Percentiles rank a stretch among this genome's conserved stretches.
Conservation (phyloP, 2,113 vertebrate genomes). For the Anoplopoma fimbria region DNA sequence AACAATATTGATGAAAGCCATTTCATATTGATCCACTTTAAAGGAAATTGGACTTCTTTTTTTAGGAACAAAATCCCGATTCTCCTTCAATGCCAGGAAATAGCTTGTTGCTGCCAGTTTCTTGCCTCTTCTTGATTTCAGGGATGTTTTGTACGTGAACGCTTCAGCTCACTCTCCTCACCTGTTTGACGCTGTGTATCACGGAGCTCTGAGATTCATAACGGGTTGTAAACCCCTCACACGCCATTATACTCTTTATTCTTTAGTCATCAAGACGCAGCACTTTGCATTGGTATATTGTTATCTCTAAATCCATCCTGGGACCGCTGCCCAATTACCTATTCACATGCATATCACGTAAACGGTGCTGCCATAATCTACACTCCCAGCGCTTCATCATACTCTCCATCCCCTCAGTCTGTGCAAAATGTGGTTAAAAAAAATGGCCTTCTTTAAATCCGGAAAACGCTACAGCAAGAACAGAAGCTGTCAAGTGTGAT, state of each 20-base stretch:
- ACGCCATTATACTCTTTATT: not conserved
- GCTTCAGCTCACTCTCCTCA: not conserved
- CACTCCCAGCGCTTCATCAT: not conserved
- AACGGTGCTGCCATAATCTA: not conserved
- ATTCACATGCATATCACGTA: not conserved
- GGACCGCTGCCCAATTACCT: not conserved
- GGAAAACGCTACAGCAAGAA: not conserved
- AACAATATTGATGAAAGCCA: not conserved
- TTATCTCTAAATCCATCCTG: not conserved
- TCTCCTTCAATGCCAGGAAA: not conserved
- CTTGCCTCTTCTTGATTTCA: not conserved
- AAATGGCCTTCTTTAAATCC: too few species aligned
- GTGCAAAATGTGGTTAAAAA: too few species aligned
- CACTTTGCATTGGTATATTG: not conserved
- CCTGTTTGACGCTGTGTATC: not conserved
- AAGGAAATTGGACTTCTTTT: not conserved
- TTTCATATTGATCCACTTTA: not conserved
- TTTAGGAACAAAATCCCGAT: not conserved
- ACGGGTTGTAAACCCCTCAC: not conserved
- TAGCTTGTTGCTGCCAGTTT: not conserved
- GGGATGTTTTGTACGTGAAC: not conserved
- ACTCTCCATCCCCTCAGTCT: not conserved
- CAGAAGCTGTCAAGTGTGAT: not conserved
- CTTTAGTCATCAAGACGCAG: not conserved
- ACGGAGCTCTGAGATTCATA: not conserved